phyloP scores from a whole-genome alignment of 2,113 vertebrate genomes.

The Mirza zaza region DNA sequence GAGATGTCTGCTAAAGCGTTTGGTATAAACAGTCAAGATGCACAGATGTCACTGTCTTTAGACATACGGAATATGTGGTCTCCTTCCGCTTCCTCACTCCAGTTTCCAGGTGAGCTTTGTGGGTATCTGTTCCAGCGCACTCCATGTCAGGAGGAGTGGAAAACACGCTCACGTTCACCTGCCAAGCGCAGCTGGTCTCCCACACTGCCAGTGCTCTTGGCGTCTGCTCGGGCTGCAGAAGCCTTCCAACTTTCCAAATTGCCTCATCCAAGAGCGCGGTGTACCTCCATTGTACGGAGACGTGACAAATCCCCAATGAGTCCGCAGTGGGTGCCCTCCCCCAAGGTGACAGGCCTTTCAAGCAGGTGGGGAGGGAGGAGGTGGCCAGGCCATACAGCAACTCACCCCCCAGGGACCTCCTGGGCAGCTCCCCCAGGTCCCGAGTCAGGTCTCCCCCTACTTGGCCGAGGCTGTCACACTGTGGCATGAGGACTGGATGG shows the following conservation, averaged over 20 bases:
- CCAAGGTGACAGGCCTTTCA: background rate
- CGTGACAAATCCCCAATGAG: background rate
- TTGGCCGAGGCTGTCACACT: background rate
- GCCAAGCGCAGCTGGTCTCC: background rate
- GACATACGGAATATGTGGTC: background rate
- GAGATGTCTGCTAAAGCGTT: background rate
- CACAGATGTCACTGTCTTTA: background rate
- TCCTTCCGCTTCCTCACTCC: background rate
- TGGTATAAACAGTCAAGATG: background rate
- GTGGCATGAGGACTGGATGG: background rate
- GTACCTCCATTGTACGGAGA: background rate
- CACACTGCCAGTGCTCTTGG: background rate
- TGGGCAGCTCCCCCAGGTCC: background rate
- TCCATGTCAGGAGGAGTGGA: background rate
- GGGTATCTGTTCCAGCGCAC: background rate
- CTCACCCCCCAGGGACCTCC: background rate
- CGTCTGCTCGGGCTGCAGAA: background rate
- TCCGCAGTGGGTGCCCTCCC: background rate
- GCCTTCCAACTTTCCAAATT: background rate
- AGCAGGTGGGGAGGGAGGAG: background rate
- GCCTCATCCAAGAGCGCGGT: background rate
- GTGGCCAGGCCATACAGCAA: background rate
- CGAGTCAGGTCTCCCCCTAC: background rate
- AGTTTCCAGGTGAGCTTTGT: background rate
- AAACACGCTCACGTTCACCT: rapidly evolving